Evolutionary conservation across 2,888 invertebrate genomes (phyloP).

Genomic region (Dyspetes luteomarginatus): DNA sequence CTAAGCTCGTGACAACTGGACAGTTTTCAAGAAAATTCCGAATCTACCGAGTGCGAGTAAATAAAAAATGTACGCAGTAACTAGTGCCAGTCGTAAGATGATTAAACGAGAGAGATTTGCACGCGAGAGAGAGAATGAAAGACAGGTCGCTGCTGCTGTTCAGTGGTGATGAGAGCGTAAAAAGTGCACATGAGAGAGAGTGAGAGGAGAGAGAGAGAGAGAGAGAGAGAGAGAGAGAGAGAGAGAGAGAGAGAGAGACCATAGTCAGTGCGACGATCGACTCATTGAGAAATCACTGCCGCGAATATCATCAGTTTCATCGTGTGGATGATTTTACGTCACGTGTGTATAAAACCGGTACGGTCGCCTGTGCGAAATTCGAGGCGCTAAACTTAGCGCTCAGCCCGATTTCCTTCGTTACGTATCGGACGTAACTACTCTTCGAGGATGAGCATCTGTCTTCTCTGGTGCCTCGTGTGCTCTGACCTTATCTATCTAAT

Average conservation of each 20-base stretch:
- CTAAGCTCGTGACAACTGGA: slow-evolving; percentile 20
- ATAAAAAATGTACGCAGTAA: background rate
- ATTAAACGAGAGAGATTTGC: background rate
- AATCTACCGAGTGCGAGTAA: background rate
- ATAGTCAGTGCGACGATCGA: slow-evolving; percentile 18
- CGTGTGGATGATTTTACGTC: slow-evolving; percentile 4
- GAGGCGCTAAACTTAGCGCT: slow-evolving; percentile 74
- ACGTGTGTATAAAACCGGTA: background rate
- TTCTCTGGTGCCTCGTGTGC: slow-evolving; percentile 14
- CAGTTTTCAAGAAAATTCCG: slow-evolving; percentile 39
- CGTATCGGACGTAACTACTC: slow-evolving; percentile 60
- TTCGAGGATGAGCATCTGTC: slow-evolving; percentile 28
- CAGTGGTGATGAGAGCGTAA: slow-evolving; percentile 32
- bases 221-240: background rate
- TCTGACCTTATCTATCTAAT: slow-evolving; percentile 56
- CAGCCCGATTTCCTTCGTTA: slow-evolving; percentile 75
- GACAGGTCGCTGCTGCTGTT: slow-evolving; percentile 26
- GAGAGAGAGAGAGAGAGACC: too few species aligned
- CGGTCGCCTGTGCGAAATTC: slow-evolving; percentile 41
- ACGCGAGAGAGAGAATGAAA: slow-evolving; percentile 31
- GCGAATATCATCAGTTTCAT: slow-evolving; percentile 25
- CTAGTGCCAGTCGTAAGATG: slow-evolving; percentile 32
- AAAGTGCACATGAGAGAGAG: slow-evolving; percentile 41
- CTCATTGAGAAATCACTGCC: background rate
- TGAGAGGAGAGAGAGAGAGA: slow-evolving; percentile 19